Evolutionary conservation across 53 echinoderm and acorn worm species (phyloP).

Genomic region (Henricia sp.): DNA sequence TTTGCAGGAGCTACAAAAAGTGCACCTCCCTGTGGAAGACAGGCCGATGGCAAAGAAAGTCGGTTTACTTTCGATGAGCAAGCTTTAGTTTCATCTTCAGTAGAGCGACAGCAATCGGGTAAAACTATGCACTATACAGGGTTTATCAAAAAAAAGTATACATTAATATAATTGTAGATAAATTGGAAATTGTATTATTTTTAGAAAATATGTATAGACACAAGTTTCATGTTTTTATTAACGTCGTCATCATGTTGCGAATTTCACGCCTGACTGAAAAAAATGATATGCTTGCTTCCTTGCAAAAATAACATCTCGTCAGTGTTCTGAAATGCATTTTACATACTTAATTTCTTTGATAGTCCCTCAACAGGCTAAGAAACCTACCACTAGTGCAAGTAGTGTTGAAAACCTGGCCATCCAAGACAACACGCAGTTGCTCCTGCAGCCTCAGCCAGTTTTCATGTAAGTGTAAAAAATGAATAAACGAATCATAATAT

Average conservation of each 20-base stretch:
- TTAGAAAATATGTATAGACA: too few relatives aligned
- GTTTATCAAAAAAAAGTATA: too few relatives aligned
- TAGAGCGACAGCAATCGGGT: slow-evolving; percentile 15
- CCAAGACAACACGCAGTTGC: slow-evolving; percentile 71
- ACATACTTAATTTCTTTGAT: not conserved
- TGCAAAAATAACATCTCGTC: not conserved
- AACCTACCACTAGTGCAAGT: slow-evolving; percentile 72
- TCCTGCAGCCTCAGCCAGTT: slow-evolving; percentile 88
- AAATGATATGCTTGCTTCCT: too few relatives aligned
- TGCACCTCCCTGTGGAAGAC: slow-evolving; percentile 69
- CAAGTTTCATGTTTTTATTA: too few relatives aligned
- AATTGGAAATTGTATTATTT: too few relatives aligned
- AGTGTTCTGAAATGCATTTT: not conserved
- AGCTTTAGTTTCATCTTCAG: not conserved
- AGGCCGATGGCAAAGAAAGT: slow-evolving; percentile 37
- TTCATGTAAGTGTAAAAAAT: slow-evolving; percentile 86
- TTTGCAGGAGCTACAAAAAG: slow-evolving; percentile 64
- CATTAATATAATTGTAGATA: too few relatives aligned
- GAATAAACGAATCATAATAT: too few relatives aligned
- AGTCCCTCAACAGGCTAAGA: slow-evolving; percentile 78
- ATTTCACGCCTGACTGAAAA: too few relatives aligned
- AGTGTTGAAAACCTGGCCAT: slow-evolving; percentile 77
- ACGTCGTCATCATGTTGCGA: too few relatives aligned
- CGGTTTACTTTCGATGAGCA: slow-evolving; percentile 45
- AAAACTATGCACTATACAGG: too few relatives aligned